Evolutionary conservation across 1,140 invertebrate species (phyloP).

Genomic region (Drosophila melanica): DNA sequence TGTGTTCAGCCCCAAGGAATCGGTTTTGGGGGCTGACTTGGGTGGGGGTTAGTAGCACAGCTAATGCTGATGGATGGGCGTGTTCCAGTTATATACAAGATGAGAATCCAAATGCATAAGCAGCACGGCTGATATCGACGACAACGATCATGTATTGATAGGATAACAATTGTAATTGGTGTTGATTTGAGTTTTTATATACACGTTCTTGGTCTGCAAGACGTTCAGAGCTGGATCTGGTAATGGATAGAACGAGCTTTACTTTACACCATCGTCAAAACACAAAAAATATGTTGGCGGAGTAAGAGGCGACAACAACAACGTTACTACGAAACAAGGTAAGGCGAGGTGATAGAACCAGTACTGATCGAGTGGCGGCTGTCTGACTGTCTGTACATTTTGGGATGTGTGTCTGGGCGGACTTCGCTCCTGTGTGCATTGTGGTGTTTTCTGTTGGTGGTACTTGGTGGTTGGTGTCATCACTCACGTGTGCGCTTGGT

Average conservation of each 20-base stretch:
- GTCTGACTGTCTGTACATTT: constrained; percentile 74
- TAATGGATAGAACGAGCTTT: constrained; percentile 21
- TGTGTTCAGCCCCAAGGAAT: constrained; percentile 17
- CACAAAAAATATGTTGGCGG: constrained; percentile 40
- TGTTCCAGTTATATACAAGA: constrained; percentile 64
- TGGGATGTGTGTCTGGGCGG: constrained; percentile 42
- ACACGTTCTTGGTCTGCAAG: constrained; percentile 78
- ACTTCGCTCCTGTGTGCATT: constrained; percentile 22
- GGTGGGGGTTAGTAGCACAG: constrained; percentile 61
- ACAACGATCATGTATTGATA: constrained; percentile 51
- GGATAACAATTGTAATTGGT: constrained; percentile 22
- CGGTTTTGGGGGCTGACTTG: constrained; percentile 59
- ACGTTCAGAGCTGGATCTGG: constrained; percentile 16
- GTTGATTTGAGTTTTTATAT: constrained; percentile 45
- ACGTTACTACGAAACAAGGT: constrained; percentile 63
- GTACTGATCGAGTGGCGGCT: constrained; percentile 41
- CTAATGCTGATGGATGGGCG: constrained; percentile 48
- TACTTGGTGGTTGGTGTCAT: constrained; percentile 38
- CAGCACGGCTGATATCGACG: constrained; percentile 57
- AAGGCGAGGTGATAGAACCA: constrained; percentile 35
- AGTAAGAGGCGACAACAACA: constrained; percentile 61
- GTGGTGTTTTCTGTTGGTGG: constrained; percentile 27
- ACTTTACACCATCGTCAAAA: constrained; percentile 48
- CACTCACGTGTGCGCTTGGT: constrained; percentile 84
- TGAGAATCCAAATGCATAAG: constrained; percentile 22